Evolutionary conservation across 2,888 invertebrate genomes (phyloP).

Genomic region (Brachypterus glaber): DNA sequence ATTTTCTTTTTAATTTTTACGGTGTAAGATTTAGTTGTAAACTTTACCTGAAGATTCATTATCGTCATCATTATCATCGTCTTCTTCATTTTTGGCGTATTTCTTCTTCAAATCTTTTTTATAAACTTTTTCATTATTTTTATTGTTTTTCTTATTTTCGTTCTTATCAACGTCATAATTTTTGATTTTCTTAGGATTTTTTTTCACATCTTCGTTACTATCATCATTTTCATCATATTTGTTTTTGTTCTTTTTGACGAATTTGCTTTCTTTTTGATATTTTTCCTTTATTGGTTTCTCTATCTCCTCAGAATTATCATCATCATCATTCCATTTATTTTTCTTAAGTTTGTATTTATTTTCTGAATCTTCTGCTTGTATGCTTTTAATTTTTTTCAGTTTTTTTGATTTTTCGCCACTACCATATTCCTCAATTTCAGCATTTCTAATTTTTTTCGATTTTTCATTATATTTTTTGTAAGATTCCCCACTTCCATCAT

Average conservation of each 20-base stretch:
- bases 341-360: slow-evolving; percentile 8
- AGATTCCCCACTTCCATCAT: slow-evolving; percentile 1
- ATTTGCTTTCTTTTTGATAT: not conserved
- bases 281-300: not conserved
- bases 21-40: no score
- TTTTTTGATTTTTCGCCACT: not conserved
- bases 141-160: slow-evolving; percentile 3
- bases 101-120: slow-evolving; percentile 12
- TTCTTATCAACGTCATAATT: slow-evolving; percentile 12
- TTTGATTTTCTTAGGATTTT: slow-evolving; percentile 3
- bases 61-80: slow-evolving; percentile 18
- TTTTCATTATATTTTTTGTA: slow-evolving; percentile 1
- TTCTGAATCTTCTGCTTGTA: not conserved
- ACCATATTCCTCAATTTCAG: not conserved
- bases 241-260: not conserved
- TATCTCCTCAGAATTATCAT: slow-evolving; percentile 5
- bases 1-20: no score
- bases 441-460: not conserved
- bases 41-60: no score
- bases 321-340: slow-evolving; percentile 7
- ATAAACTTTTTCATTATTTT: not conserved
- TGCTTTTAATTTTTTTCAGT: not conserved
- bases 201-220: slow-evolving; percentile 2
- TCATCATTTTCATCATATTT: slow-evolving; percentile 4
- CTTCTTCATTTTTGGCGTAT: slow-evolving; percentile 16